These are phyloP conservation scores for Cephalopholis sonnerati DNA, from an alignment of 2,113 vertebrate genomes.

Conservation along the genomic window DNA sequence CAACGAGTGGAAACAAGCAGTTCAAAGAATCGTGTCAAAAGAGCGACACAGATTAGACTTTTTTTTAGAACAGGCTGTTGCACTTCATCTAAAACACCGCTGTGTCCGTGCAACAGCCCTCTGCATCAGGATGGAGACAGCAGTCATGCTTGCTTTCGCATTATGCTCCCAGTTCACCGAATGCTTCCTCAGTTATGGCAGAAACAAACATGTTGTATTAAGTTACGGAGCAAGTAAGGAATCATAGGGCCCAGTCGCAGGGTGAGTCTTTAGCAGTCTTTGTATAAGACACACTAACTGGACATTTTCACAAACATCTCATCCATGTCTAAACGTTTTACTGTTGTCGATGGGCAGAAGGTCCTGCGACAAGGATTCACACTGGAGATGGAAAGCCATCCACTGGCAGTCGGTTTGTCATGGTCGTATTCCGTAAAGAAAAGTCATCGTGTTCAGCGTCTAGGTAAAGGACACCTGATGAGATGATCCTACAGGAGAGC, in stretches of 20 bases:
- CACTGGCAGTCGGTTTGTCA: conserved; percentile 65
- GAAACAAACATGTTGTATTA: conserved; percentile 24
- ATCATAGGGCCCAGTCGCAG: background rate
- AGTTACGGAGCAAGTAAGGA: conserved; percentile 17
- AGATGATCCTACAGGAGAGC: conserved; percentile 35
- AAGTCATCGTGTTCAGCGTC: conserved; percentile 14
- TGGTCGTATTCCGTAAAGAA: conserved; percentile 34
- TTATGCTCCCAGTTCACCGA: conserved; percentile 39
- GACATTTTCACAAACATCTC: conserved; percentile 50
- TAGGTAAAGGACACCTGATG: conserved; percentile 30
- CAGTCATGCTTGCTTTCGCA: conserved; percentile 49
- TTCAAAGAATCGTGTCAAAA: conserved; percentile 69
- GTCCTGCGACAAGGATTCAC: conserved; percentile 33
- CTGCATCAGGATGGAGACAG: conserved; percentile 34
- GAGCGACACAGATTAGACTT: conserved; percentile 48
- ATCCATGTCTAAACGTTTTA: conserved; percentile 13
- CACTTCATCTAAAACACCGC: conserved; percentile 52
- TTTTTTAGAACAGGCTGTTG: conserved; percentile 53
- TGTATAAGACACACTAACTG: conserved; percentile 29
- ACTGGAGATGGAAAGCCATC: conserved; percentile 38
- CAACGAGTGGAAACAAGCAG: conserved; percentile 71
- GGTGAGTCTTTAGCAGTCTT: conserved; percentile 20
- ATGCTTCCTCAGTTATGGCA: background rate
- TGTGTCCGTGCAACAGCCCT: conserved; percentile 14
- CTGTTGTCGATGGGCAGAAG: conserved; percentile 15